phyloP scores from a whole-genome alignment of 2,113 vertebrate genomes.

The Osmerus eperlanus region DNA sequence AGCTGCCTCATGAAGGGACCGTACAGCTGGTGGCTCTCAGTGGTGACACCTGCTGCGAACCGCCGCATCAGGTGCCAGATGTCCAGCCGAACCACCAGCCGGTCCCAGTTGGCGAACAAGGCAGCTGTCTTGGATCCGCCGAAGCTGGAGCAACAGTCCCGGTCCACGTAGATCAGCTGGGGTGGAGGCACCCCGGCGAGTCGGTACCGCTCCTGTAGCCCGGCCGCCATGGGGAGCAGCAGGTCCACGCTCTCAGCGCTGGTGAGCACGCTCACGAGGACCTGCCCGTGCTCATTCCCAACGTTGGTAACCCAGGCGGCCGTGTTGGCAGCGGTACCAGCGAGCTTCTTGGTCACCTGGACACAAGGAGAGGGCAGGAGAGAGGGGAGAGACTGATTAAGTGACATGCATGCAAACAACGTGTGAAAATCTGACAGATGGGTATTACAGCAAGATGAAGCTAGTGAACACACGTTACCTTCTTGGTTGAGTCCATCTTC shows the following conservation, averaged over 20 bases:
- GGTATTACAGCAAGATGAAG: no score
- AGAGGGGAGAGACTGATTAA: not conserved
- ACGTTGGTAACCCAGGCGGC: no score
- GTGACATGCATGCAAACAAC: not conserved
- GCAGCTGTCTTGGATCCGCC: not conserved
- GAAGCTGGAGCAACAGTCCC: slow-evolving; percentile 25
- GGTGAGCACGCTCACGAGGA: no score
- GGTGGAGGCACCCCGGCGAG: slow-evolving; percentile 6
- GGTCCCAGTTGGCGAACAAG: not conserved
- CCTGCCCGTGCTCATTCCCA: no score
- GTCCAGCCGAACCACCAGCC: not conserved
- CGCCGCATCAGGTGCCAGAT: slow-evolving; percentile 1
- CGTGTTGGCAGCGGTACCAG: no score
- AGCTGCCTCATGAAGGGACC: not conserved
- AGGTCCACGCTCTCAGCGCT: no score
- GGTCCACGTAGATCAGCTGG: slow-evolving; percentile 27
- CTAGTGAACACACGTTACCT: not conserved
- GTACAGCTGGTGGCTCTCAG: not conserved
- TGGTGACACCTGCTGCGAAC: not conserved
- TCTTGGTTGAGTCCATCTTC: not conserved
- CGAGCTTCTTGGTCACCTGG: no score
- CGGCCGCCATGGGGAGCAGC: no score
- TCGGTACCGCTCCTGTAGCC: no score
- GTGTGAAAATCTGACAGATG: no score
- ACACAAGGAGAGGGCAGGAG: no score